Conservation (phyloP, 2,113 vertebrate species). For the Gobius niger region DNA sequence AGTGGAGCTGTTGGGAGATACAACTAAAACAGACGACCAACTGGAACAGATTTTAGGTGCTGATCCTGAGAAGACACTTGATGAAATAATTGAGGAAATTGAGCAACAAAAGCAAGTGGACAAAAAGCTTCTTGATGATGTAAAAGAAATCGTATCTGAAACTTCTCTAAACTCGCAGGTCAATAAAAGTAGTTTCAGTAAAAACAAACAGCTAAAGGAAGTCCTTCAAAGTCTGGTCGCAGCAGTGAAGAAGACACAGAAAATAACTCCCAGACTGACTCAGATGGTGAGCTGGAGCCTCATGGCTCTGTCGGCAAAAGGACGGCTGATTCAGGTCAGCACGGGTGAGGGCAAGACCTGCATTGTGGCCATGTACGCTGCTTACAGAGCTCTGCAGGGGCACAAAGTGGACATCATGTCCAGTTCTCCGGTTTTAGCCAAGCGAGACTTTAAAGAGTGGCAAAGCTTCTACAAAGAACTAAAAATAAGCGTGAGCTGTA, state of each 20-base stretch:
- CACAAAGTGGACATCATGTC: conserved; percentile 62
- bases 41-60: neutral
- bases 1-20: neutral
- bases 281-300: conserved; percentile 73
- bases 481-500: conserved; percentile 38
- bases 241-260: conserved; percentile 16
- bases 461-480: neutral
- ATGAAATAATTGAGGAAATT: conserved; percentile 60
- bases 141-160: conserved; percentile 44
- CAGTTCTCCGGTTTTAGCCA: conserved; percentile 63
- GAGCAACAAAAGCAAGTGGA: conserved; percentile 13
- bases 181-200: no score
- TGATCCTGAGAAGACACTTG: conserved; percentile 29
- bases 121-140: neutral
- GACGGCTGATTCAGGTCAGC: conserved; percentile 55
- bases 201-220: neutral
- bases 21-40: neutral
- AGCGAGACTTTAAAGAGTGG: conserved; percentile 51
- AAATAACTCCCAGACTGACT: conserved; percentile 41
- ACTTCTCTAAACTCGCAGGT: neutral
- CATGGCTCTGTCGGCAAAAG: conserved; percentile 59
- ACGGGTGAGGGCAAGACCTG: conserved; percentile 73
- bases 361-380: conserved; percentile 74
- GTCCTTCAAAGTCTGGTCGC: conserved; percentile 18
- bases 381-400: conserved; percentile 39